Base-by-base conservation (phyloP, 2,888 invertebrate genomes). In the Anthoptus insignis region DNA sequence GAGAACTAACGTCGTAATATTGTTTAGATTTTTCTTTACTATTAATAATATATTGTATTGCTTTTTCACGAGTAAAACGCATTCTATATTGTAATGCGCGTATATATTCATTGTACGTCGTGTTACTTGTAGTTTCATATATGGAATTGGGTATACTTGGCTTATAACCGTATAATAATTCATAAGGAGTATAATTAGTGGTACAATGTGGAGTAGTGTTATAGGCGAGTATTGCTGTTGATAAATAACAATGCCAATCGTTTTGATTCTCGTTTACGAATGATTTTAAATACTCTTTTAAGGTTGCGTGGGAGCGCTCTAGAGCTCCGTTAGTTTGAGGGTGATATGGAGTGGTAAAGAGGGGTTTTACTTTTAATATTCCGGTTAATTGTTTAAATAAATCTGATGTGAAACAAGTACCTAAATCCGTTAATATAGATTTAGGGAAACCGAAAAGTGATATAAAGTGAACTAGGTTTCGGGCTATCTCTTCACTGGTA, bases 141-240 rank as follows among this genome's bases (percentile, higher is more conserved):
- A 52, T 2, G 9, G 21, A 29, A 14, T 9, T 50, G 2, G 50
- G 50, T 2, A 50, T 50, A 14, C 1, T 3, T 0, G 83, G 75
- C 66, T 81, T 81, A 59, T 75, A 59, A 3, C 83, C 84, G 63
- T 78, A 86, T 9, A 84, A 3, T 56, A 84, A 57, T 68, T 86
- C 84, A 34, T 72, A 79, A 1, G 83, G 83, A 0, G 81, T 76
- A 49, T 73, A 81, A 9, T 77, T 71, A 1, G 82, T 84, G 0
- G 79, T 75, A 21, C 71, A 67, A 59, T 86, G 83, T 5, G 74
- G 59, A 8, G 67, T 69, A 32, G 76, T 75, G 32, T 81, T 80
- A 64, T 84, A 83, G 1, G 76, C 58, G 52, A 83, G 72, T 64
- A 81, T 76, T 0, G 80, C 80, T n/a, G 76, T 74, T 3, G 60